These are phyloP conservation scores for Pristionchus pacificus DNA, from an alignment of 1,140 invertebrate genomes.

Conservation along the genomic window DNA sequence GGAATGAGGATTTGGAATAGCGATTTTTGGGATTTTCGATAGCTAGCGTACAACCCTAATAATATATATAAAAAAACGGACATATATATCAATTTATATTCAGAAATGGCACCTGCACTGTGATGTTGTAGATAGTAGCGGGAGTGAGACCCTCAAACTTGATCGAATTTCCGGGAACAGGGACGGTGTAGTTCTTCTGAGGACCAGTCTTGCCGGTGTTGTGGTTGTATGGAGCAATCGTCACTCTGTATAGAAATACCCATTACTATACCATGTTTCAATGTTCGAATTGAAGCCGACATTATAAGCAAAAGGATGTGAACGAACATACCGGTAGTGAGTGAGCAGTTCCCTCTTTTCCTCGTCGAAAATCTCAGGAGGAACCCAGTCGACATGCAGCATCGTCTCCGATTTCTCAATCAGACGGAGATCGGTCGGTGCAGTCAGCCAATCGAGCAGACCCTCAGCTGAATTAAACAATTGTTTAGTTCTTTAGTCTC, in stretches of 20 bases:
- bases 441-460: constrained; percentile 42
- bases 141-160: constrained; percentile 49
- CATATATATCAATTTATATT: too few relatives aligned
- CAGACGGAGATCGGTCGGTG: constrained; percentile 48
- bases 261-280: background rate
- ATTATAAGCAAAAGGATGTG: too few relatives aligned
- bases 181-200: constrained; percentile 53
- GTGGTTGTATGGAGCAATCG: constrained; percentile 52
- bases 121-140: constrained; percentile 56
- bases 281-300: background rate
- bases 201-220: constrained; percentile 41
- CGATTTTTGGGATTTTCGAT: too few relatives aligned
- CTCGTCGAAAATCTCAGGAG: constrained; percentile 55
- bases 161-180: constrained; percentile 53
- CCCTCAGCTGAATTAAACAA: constrained; percentile 33
- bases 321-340: constrained; percentile 42
- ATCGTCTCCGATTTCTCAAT: constrained; percentile 56
- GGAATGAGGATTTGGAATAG: too few relatives aligned
- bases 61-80: too few relatives aligned
- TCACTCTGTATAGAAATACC: too few relatives aligned
- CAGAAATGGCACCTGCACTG: too few relatives aligned
- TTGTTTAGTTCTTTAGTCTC: too few relatives aligned
- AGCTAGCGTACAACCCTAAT: too few relatives aligned
- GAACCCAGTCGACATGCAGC: constrained; percentile 56
- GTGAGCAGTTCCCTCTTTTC: constrained; percentile 51